Evolutionary conservation across 2,888 invertebrate genomes (phyloP), one percentile per base, ranked within the genome.

Genomic region (Troglohyphantes excavatus): DNA sequence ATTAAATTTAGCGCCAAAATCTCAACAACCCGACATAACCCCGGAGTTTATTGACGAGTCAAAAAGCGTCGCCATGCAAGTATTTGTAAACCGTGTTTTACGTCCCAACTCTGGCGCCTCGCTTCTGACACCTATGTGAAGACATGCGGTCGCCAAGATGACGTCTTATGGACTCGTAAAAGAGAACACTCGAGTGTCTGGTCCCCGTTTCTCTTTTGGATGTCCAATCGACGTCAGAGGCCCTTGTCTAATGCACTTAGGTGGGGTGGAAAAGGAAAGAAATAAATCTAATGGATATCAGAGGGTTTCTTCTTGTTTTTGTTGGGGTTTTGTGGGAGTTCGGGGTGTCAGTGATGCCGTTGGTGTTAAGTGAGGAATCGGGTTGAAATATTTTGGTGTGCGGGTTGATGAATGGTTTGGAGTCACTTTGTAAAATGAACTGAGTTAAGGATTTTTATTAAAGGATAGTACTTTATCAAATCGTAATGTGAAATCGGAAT

Each of bases 1-100:
- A 78, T 78, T 78, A 78, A 78, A 78, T 78, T 78, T 39, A 78
- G 78, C 72, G 46, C 72, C 23, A 53, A 27, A 72, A 72, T 78
- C 78, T 78, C 61, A 53, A 46, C 75, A 21, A 61, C 59, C 53
- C 19, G 27, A 61, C 59, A 75, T 75, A 78, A 39, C 65, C 65
- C 39, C 23, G 39, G 19, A 78, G 63, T 78, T 78, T 78, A 78
- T 65, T 78, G 63, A 43, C n/a, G 26, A 26, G 39, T 63, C 63
- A 61, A 59, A 75, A 61, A 21, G 61, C 59, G 29, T 21, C 29
- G 33, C 53, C 53, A 33, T 29, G 27, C 73, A 53, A 23, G 53
- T 73, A n/a, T 53, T 53, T 53, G 53, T 53, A n/a, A 53, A n/a
- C 17, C 61, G 13, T 33, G 61, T n/a, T 53, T 75, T 61, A 33